Percentiles rank a stretch among this genome's conserved stretches.
phyloP scores from a whole-genome alignment of 2,888 invertebrate genomes.

The Lamellibrachia columna region DNA sequence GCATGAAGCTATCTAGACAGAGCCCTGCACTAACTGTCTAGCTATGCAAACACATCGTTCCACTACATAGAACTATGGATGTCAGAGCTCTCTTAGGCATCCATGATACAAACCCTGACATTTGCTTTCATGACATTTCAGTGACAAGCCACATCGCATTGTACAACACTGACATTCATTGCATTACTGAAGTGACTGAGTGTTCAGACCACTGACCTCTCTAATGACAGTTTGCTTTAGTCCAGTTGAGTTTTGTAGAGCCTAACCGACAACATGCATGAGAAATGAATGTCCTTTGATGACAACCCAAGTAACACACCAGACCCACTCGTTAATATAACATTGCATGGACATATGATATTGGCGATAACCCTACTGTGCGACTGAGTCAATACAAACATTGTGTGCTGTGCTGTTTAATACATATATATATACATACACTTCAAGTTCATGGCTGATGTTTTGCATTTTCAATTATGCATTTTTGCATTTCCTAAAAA shows the following conservation, averaged over 20 bases:
- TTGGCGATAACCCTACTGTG: background rate
- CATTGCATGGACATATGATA: background rate
- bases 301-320: background rate
- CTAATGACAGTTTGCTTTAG: background rate
- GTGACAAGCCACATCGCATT: background rate
- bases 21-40: background rate
- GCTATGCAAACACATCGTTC: background rate
- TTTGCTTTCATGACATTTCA: background rate
- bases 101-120: background rate
- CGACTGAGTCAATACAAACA: background rate
- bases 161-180: background rate
- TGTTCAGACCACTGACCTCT: background rate
- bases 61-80: background rate
- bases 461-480: slow-evolving; percentile 8
- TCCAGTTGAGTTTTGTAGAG: background rate
- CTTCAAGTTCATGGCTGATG: background rate
- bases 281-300: background rate
- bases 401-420: background rate
- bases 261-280: background rate
- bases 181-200: background rate
- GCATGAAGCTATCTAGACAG: background rate
- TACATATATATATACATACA: background rate
- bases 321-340: background rate
- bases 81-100: background rate
- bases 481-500: background rate